A percentile compares a stretch with the other conserved stretches of the same genome.
Evolutionary conservation across 1,140 invertebrate genomes (phyloP).

Genomic region (Drosophila neocordata): DNA sequence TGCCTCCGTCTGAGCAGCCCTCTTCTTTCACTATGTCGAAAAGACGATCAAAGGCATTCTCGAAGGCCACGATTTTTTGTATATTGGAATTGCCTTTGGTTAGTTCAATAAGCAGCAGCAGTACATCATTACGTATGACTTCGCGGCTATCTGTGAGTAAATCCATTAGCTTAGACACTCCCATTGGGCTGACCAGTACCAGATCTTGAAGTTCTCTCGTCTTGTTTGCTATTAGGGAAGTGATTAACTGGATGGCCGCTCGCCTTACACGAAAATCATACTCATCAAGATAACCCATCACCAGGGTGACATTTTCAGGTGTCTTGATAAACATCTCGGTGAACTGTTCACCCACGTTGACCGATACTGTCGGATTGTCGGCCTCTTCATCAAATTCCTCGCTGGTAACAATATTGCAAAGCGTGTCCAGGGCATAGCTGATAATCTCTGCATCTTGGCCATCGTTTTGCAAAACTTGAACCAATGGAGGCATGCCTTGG

Average conservation of each 20-base stretch:
- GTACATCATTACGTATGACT: constrained; percentile 97
- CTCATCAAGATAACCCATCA: constrained; percentile 96
- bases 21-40: constrained; percentile 97
- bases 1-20: constrained; percentile 96
- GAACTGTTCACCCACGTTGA: constrained; percentile 95
- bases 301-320: constrained; percentile 91
- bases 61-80: constrained; percentile 99
- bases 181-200: constrained; percentile 96
- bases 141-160: constrained; percentile 96
- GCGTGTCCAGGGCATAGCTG: constrained; percentile 94
- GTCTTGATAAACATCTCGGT: constrained; percentile 99
- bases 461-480: constrained; percentile 90
- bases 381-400: constrained; percentile 93
- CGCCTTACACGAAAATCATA: constrained; percentile 96
- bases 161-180: constrained; percentile 99
- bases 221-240: constrained; percentile 90
- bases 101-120: constrained; percentile 95
- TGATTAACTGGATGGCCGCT: constrained; percentile 93
- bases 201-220: constrained; percentile 97
- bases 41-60: constrained; percentile 98
- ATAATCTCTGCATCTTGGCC: constrained; percentile 95
- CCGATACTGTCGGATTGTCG: constrained; percentile 85
- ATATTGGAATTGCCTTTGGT: constrained; percentile 98
- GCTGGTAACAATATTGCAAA: constrained; percentile 94
- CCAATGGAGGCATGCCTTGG: constrained; percentile 94